Percentiles rank a stretch among this genome's conserved stretches.
phyloP scores from a whole-genome alignment of 1,140 invertebrate species.

The Neodiprion pinetum region DNA sequence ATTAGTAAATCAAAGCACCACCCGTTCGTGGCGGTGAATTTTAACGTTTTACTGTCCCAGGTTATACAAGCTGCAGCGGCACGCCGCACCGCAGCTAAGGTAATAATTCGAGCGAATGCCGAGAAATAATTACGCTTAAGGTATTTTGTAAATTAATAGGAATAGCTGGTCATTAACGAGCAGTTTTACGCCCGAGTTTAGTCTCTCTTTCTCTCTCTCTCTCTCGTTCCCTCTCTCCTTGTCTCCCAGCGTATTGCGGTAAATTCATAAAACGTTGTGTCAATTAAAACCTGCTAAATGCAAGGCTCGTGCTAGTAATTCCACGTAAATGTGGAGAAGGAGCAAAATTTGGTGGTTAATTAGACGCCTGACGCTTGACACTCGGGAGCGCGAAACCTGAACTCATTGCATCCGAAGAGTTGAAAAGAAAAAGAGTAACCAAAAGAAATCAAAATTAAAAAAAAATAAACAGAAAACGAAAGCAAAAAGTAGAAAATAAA shows the following conservation, averaged over 20 bases:
- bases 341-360: background rate
- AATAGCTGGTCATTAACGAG: constrained; percentile 2
- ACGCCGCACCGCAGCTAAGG: background rate
- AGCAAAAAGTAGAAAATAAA: background rate
- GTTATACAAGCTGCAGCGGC: background rate
- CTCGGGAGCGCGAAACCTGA: background rate
- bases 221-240: background rate
- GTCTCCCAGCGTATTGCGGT: background rate
- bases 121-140: constrained; percentile 4
- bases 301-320: constrained; percentile 1
- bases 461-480: too few species aligned
- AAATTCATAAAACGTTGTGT: constrained; percentile 1
- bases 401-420: background rate
- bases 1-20: constrained; percentile 3
- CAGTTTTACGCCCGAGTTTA: background rate
- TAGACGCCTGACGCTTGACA: background rate
- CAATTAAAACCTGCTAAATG: background rate
- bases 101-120: background rate
- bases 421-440: background rate
- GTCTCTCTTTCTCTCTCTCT: background rate
- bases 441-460: background rate
- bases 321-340: background rate
- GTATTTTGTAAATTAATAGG: constrained; percentile 6
- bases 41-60: constrained; percentile 1
- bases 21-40: background rate